Evolutionary conservation across 2,113 vertebrate species (phyloP).

Genomic region (Colaptes auratus): DNA sequence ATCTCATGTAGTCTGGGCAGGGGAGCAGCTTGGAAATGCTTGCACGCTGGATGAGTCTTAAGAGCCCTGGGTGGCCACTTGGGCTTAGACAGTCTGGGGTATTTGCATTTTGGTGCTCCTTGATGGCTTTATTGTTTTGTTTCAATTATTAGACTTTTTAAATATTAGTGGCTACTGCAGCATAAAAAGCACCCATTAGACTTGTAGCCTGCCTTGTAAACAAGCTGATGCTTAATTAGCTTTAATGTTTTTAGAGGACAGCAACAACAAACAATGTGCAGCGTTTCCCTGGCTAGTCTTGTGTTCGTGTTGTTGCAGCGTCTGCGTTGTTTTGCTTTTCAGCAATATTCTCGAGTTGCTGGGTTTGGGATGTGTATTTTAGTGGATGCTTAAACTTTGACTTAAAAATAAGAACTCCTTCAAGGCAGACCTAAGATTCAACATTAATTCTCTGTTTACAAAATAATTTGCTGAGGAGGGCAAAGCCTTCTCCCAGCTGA

Average conservation of each 20-base stretch:
- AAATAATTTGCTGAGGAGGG: conserved; percentile 66
- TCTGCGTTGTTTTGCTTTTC: background rate
- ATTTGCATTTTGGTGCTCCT: conserved; percentile 16
- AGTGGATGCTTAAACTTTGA: conserved; percentile 48
- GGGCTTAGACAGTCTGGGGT: background rate
- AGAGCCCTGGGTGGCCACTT: conserved; percentile 24
- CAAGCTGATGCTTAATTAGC: conserved; percentile 31
- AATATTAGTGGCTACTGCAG: conserved; percentile 12
- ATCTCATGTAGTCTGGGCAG: background rate
- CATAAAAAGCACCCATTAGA: background rate
- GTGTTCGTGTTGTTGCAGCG: background rate
- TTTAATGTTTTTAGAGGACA: conserved; percentile 18
- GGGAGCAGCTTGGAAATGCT: background rate
- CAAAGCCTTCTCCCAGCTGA: conserved; percentile 46
- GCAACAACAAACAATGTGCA: conserved; percentile 39
- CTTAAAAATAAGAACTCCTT: conserved; percentile 57
- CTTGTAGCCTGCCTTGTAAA: conserved; percentile 11
- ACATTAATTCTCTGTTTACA: conserved; percentile 52
- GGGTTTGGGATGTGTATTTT: conserved; percentile 47
- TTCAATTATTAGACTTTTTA: conserved; percentile 52
- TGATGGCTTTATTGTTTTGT: conserved; percentile 49
- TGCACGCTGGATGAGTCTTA: background rate
- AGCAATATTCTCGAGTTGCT: conserved; percentile 5
- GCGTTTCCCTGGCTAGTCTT: background rate
- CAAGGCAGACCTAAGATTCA: conserved; percentile 36